Base-by-base conservation (phyloP, 1,140 invertebrate species). In the Anthonomus grandis region DNA sequence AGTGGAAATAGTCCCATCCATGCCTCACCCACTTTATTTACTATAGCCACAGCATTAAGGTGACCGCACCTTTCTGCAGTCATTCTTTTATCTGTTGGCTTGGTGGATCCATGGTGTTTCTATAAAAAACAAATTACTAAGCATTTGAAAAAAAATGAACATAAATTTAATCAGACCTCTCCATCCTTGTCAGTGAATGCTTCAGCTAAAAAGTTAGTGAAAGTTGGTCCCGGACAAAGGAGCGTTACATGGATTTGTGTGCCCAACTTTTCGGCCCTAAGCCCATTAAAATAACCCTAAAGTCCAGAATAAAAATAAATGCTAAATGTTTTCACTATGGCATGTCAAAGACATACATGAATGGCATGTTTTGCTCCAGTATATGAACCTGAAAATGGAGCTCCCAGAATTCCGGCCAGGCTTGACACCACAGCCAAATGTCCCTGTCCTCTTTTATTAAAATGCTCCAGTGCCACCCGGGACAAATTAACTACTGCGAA, bases 291-390 rank as follows among this genome's bases (percentile, higher is more conserved):
- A 64, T 90, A 92, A 15, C 88, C 87, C 86, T 89, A 62, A 52
- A 75, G 74, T 61, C 13, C 17, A 19, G 6, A 22, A 10, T 22
- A 10, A 9, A 17, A 42, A 53, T n/a, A 34, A 42, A 3, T 13
- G 15, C 5, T 44, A 42, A 1, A 24, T 4, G 10, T n/a, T n/a
- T n/a, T n/a, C n/a, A n/a, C 13, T 3, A 15, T 24, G 24, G 13
- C 6, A 52, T 42, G 5, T 41, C 2, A 17, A 41, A 12, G 13
- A 10, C 25, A 27, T 53, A 48, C 44, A 31, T 47, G 46, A 13
- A 56, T n/a, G 12, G 91, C 89, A 74, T 89, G 84, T 74, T 95
- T 95, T 1, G 86, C 78, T 6, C 78, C 91, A 46, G 83, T 86
- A 68, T 95, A 95, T 0, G 85, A 83, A 13, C 78, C 85, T 4